phyloP scores from a whole-genome alignment of 2,113 vertebrate genomes.

The Python bivittatus region DNA sequence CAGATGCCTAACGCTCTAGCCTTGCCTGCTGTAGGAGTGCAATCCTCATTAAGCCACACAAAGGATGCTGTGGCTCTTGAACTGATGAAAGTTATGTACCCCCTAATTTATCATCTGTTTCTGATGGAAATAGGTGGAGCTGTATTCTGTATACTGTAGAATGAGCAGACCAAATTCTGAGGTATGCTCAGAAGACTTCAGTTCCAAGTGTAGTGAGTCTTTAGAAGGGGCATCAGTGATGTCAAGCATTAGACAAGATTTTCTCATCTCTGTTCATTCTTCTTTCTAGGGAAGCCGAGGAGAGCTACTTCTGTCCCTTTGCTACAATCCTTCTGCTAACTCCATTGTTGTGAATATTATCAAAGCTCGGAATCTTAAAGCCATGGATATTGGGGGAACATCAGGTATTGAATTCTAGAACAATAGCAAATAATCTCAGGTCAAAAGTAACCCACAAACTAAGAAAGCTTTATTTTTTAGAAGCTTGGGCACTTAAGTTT shows the following conservation, averaged over 20 bases:
- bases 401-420: slow-evolving; percentile 77
- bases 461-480: background rate
- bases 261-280: background rate
- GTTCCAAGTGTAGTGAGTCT: background rate
- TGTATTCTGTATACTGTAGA: background rate
- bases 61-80: background rate
- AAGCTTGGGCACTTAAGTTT: background rate
- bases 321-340: slow-evolving; percentile 98
- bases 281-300: slow-evolving; percentile 88
- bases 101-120: background rate
- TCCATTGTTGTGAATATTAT: slow-evolving; percentile 98
- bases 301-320: slow-evolving; percentile 95
- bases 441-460: background rate
- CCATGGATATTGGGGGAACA: slow-evolving; percentile 99
- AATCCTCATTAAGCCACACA: background rate
- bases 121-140: background rate
- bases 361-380: slow-evolving; percentile 98
- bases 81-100: background rate
- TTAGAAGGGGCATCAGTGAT: background rate
- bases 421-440: background rate
- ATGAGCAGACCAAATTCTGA: background rate
- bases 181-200: background rate
- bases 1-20: background rate
- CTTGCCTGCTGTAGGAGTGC: background rate
- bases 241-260: background rate